Evolutionary conservation across 2,797 vertebrate species (phyloP).

Genomic region (Gymnopithys bicolor): DNA sequence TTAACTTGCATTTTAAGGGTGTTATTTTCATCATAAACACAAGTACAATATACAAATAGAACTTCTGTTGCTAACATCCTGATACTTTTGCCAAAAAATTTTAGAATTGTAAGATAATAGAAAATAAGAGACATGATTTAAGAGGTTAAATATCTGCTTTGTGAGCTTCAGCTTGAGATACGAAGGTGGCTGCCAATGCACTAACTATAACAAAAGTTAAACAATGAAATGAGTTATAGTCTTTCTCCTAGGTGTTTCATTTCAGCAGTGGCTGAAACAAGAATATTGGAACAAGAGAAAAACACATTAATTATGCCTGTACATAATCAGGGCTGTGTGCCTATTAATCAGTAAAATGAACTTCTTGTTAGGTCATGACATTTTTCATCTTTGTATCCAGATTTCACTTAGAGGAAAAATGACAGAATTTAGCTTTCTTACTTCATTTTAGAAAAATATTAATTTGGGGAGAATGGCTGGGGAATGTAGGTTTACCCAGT

Average conservation of each 20-base stretch:
- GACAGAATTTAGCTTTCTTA: not conserved
- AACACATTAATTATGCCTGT: not conserved
- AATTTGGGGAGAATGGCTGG: not conserved
- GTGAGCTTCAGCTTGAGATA: not conserved
- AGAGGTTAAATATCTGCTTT: slow-evolving; percentile 23
- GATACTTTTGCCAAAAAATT: not conserved
- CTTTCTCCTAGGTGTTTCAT: slow-evolving; percentile 5
- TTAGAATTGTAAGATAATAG: not conserved
- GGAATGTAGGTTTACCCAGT: not conserved
- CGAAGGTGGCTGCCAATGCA: not conserved
- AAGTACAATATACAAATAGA: not conserved
- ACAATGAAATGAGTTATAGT: not conserved
- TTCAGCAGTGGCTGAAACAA: not conserved
- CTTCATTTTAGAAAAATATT: not conserved
- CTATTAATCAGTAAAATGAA: not conserved
- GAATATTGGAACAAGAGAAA: not conserved
- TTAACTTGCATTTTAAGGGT: not conserved
- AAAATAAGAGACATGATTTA: slow-evolving; percentile 38
- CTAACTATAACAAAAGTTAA: not conserved
- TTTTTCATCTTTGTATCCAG: not conserved
- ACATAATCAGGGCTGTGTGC: not conserved
- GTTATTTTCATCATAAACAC: not conserved
- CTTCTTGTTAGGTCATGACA: not conserved
- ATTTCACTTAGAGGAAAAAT: not conserved
- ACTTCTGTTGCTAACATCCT: not conserved